Percentiles rank a stretch among this genome's conserved stretches.
These are phyloP conservation scores for Anticlea derivata DNA, from an alignment of 2,888 invertebrate genomes.

Conservation along the genomic window DNA sequence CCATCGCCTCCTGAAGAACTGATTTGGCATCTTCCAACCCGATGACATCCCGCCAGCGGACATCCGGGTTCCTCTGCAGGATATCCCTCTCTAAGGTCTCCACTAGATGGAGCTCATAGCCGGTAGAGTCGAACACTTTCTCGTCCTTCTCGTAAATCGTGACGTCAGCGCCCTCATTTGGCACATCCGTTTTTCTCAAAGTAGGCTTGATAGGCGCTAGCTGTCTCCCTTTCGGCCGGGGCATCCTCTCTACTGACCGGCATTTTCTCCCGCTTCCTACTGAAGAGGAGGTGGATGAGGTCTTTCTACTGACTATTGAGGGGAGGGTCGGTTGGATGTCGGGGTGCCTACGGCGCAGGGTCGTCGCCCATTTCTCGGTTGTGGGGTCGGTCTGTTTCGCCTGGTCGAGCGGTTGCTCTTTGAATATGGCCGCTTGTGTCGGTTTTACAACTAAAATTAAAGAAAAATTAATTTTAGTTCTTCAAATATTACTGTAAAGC, in stretches of 20 bases:
- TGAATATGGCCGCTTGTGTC: conserved; percentile 56
- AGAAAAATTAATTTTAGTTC: conserved; percentile 27
- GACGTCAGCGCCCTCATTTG: conserved; percentile 64
- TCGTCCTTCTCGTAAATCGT: conserved; percentile 69
- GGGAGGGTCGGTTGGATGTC: conserved; percentile 86
- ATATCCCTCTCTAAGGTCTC: conserved; percentile 94
- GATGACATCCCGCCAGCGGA: conserved; percentile 92
- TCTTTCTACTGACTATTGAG: conserved; percentile 79
- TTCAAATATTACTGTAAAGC: neutral
- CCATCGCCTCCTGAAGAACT: conserved; percentile 93
- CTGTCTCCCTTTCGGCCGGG: conserved; percentile 54
- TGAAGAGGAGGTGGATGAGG: conserved; percentile 79
- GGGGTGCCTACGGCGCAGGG: conserved; percentile 86
- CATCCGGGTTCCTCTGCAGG: conserved; percentile 90
- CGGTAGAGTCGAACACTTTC: conserved; percentile 86
- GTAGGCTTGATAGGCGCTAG: conserved; percentile 67
- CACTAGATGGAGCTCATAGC: conserved; percentile 90
- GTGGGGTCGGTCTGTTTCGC: conserved; percentile 68
- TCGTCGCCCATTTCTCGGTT: conserved; percentile 88
- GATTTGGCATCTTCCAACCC: conserved; percentile 90
- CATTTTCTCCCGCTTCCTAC: conserved; percentile 67
- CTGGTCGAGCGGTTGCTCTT: conserved; percentile 57
- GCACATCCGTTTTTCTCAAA: conserved; percentile 58
- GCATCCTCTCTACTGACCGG: conserved; percentile 74
- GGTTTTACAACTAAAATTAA: conserved; percentile 71